A percentile compares a stretch with the other conserved stretches of the same genome.
Evolutionary conservation across 2,797 vertebrate species (phyloP).

Genomic region (Chaunax sp.): DNA sequence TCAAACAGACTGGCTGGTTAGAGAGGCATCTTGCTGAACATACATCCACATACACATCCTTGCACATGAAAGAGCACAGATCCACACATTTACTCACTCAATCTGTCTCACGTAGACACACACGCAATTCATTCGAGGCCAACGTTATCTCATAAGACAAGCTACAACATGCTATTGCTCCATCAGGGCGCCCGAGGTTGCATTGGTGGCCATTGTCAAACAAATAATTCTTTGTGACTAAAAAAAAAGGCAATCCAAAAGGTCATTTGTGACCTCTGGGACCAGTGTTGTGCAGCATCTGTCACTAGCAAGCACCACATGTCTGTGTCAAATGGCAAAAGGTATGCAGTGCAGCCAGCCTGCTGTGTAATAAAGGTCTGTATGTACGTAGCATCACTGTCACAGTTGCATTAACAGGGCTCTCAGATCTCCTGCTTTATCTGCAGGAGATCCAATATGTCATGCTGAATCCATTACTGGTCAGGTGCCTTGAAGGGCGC

Average conservation of each 20-base stretch:
- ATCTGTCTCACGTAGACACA: constrained; percentile 9
- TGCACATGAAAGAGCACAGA: constrained; percentile 5
- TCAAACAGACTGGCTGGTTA: constrained; percentile 66
- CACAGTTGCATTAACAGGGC: constrained; percentile 40
- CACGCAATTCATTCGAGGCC: constrained; percentile 65
- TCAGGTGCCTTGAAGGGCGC: constrained; percentile 24
- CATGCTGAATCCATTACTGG: constrained; percentile 19
- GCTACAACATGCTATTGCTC: constrained; percentile 70
- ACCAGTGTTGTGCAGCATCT: constrained; percentile 76
- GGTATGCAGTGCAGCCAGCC: constrained; percentile 54
- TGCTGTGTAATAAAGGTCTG: constrained; percentile 52
- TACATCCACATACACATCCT: constrained; percentile 16
- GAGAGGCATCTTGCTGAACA: constrained; percentile 46
- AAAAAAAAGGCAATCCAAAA: constrained; percentile 77
- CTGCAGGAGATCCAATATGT: constrained; percentile 28
- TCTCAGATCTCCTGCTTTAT: constrained; percentile 32
- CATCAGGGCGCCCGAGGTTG: constrained; percentile 77
- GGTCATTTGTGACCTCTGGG: constrained; percentile 82
- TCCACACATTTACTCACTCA: constrained; percentile 32
- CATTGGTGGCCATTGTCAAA: constrained; percentile 81
- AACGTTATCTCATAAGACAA: constrained; percentile 82
- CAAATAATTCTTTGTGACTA: constrained; percentile 82
- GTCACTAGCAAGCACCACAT: constrained; percentile 73
- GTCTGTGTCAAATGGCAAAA: constrained; percentile 80
- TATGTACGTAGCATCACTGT: constrained; percentile 38